A percentile compares a stretch with the other conserved stretches of the same genome.
Evolutionary conservation across 2,113 vertebrate genomes (phyloP).

Genomic region (Nibea albiflora): DNA sequence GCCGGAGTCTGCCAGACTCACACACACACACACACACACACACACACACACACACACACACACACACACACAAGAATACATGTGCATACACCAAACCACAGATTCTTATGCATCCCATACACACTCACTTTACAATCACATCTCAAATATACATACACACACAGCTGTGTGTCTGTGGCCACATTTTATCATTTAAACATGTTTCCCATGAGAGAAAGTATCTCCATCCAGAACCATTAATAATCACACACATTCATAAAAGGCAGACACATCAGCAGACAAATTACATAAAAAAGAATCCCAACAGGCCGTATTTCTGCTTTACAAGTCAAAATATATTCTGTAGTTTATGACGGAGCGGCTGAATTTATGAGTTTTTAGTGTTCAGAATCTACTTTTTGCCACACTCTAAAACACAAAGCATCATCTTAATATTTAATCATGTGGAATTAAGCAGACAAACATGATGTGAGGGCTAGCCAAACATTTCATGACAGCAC

Average conservation of each 20-base stretch:
- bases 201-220: conserved; percentile 61
- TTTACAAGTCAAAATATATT: conserved; percentile 42
- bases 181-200: conserved; percentile 65
- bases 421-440: conserved; percentile 38
- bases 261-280: conserved; percentile 21
- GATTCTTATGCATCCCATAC: conserved; percentile 25
- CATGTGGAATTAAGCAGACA: conserved; percentile 50
- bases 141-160: conserved; percentile 30
- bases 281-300: conserved; percentile 59
- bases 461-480: conserved; percentile 45
- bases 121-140: conserved; percentile 18
- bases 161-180: conserved; percentile 47
- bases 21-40: conserved; percentile 36
- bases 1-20: conserved; percentile 48
- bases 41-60: conserved; percentile 52
- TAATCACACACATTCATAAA: conserved; percentile 54
- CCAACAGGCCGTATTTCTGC: conserved; percentile 26
- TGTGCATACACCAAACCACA: conserved; percentile 45
- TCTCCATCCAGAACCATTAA: conserved; percentile 63
- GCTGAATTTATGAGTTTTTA: conserved; percentile 31
- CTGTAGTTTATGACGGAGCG: conserved; percentile 30
- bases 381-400: conserved; percentile 32
- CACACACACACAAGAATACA: conserved; percentile 53
- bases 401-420: conserved; percentile 28
- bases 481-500: conserved; percentile 35